phyloP scores from a whole-genome alignment of 2,113 vertebrate species.

The Crotophaga sulcirostris region DNA sequence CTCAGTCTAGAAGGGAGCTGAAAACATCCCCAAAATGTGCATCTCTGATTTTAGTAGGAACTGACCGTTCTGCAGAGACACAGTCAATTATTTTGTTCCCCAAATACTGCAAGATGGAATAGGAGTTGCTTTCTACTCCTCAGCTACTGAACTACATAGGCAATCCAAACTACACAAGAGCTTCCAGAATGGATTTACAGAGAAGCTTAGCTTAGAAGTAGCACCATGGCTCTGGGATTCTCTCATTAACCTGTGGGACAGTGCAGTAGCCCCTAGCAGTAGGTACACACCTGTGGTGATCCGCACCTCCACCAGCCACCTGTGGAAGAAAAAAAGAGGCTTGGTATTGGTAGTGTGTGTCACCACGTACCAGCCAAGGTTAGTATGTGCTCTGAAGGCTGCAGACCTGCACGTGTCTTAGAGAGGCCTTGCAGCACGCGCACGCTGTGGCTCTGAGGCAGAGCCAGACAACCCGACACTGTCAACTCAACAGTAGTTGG shows the following conservation, averaged over 20 bases:
- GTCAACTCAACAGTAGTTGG: neutral
- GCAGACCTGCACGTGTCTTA: neutral
- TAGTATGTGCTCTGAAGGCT: conserved; percentile 72
- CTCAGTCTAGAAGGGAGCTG: neutral
- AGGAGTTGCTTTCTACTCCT: neutral
- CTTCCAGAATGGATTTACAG: neutral
- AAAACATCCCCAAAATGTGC: neutral
- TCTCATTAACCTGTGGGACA: conserved; percentile 45
- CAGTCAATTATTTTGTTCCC: neutral
- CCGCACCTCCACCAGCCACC: conserved; percentile 86
- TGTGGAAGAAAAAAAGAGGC: conserved; percentile 88
- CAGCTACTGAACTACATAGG: neutral
- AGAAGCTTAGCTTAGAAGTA: neutral
- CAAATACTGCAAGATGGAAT: neutral
- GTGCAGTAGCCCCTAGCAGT: conserved; percentile 68
- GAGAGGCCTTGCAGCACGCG: neutral
- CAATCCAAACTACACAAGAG: neutral
- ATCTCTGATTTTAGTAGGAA: neutral
- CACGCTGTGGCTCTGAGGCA: fast-evolving
- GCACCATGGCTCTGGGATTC: neutral
- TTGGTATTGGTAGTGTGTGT: conserved; percentile 84
- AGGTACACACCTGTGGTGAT: conserved; percentile 86
- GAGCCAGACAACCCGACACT: neutral
- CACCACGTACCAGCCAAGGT: conserved; percentile 84
- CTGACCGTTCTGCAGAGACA: neutral